Evolutionary conservation across 2,888 invertebrate genomes (phyloP).

Genomic region (Bibio marci): DNA sequence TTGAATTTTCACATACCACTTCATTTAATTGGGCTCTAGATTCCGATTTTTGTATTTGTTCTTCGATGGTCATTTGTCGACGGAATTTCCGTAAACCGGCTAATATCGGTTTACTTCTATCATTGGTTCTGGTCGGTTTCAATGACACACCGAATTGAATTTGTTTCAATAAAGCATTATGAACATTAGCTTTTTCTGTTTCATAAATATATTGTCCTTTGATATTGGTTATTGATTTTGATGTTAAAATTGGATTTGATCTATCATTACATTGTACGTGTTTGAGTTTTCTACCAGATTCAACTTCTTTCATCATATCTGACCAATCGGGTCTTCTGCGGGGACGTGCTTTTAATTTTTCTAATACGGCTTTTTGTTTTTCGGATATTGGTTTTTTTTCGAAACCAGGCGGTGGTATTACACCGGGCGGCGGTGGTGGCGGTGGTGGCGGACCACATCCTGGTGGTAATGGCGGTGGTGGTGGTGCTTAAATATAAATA

Average conservation of each 20-base stretch:
- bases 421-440: conserved; percentile 53
- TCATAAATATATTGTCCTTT: conserved; percentile 72
- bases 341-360: conserved; percentile 55
- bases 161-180: conserved; percentile 64
- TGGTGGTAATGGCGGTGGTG: conserved; percentile 25
- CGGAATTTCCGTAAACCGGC: conserved; percentile 74
- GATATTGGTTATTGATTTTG: conserved; percentile 44
- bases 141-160: conserved; percentile 62
- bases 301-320: conserved; percentile 83
- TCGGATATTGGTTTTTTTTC: conserved; percentile 40
- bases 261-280: conserved; percentile 75
- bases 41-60: conserved; percentile 70
- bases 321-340: conserved; percentile 76
- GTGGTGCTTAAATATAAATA: conserved; percentile 11
- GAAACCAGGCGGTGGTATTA: conserved; percentile 40
- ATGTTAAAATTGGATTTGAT: conserved; percentile 41
- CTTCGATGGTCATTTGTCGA: conserved; percentile 78
- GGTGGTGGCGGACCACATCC: conserved; percentile 35
- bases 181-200: conserved; percentile 65
- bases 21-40: conserved; percentile 43
- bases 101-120: conserved; percentile 69
- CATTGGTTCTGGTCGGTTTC: conserved; percentile 63
- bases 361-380: conserved; percentile 46
- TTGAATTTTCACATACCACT: no score
- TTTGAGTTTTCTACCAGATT: conserved; percentile 56